These are phyloP conservation scores for Coptotermes formosanus DNA, from an alignment of 1,140 invertebrate species.

Conservation along the genomic window DNA sequence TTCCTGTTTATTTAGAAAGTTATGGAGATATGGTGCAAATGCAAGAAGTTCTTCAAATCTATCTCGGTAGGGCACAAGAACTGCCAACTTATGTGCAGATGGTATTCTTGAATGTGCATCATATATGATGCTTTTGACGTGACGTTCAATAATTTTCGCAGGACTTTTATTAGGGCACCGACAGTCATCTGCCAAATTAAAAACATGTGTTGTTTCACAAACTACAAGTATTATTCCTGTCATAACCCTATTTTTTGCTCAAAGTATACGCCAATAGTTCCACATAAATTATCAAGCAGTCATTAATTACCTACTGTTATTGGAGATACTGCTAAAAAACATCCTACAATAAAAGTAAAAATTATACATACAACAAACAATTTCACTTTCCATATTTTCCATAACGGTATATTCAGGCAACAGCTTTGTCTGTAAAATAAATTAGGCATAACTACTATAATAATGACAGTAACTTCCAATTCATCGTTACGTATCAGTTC, in stretches of 20 bases:
- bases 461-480: not conserved
- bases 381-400: not conserved
- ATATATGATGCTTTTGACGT: not conserved
- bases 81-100: conserved; percentile 61
- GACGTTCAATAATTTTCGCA: conserved; percentile 2
- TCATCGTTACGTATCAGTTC: not conserved
- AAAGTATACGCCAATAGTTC: not conserved
- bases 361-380: conserved; percentile 9
- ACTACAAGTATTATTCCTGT: not conserved
- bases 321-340: conserved; percentile 5
- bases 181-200: conserved; percentile 34
- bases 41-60: conserved; percentile 91
- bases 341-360: conserved; percentile 20
- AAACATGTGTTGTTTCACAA: not conserved
- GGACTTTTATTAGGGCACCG: conserved; percentile 24
- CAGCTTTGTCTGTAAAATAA: not conserved
- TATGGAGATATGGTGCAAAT: conserved; percentile 88
- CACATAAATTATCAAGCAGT: no score
- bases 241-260: not conserved
- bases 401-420: not conserved
- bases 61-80: conserved; percentile 92
- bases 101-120: not conserved
- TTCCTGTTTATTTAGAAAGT: conserved; percentile 79
- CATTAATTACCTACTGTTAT: conserved; percentile 18
- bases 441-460: not conserved